Evolutionary conservation across 2,113 vertebrate genomes (phyloP).

Genomic region (Gallinago jamesoni): DNA sequence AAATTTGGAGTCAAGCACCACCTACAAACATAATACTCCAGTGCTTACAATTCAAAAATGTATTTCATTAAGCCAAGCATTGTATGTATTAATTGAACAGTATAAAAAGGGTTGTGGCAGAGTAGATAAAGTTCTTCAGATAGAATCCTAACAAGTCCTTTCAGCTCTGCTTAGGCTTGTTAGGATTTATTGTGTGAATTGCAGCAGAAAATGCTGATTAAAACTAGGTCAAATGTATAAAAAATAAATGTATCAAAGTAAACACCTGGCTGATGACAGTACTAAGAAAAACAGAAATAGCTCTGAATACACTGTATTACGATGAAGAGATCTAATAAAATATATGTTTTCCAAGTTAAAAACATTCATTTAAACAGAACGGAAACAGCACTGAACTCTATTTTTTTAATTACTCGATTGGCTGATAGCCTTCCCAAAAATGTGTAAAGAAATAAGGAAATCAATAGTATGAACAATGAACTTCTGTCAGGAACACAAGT

Average conservation of each 20-base stretch:
- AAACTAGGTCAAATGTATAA: slow-evolving; percentile 68
- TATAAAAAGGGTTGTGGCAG: background rate
- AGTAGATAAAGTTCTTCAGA: slow-evolving; percentile 16
- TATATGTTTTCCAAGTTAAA: background rate
- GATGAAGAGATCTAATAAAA: background rate
- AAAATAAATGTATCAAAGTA: slow-evolving; percentile 29
- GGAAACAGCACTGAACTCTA: background rate
- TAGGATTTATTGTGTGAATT: slow-evolving; percentile 55
- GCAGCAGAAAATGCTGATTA: slow-evolving; percentile 22
- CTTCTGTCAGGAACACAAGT: background rate
- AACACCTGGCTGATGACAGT: slow-evolving; percentile 22
- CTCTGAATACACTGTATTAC: background rate
- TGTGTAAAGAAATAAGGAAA: background rate
- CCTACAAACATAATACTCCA: background rate
- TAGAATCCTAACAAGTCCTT: slow-evolving; percentile 12
- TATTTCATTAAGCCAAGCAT: background rate
- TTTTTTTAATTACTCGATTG: background rate
- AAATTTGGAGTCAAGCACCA: background rate
- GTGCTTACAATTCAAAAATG: background rate
- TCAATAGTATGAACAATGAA: background rate
- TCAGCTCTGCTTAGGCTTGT: background rate
- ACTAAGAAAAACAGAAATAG: background rate
- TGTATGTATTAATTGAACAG: background rate
- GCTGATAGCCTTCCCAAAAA: background rate
- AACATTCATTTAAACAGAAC: background rate